phyloP scores from a whole-genome alignment of 2,888 invertebrate genomes.

The Ophion costatus region DNA sequence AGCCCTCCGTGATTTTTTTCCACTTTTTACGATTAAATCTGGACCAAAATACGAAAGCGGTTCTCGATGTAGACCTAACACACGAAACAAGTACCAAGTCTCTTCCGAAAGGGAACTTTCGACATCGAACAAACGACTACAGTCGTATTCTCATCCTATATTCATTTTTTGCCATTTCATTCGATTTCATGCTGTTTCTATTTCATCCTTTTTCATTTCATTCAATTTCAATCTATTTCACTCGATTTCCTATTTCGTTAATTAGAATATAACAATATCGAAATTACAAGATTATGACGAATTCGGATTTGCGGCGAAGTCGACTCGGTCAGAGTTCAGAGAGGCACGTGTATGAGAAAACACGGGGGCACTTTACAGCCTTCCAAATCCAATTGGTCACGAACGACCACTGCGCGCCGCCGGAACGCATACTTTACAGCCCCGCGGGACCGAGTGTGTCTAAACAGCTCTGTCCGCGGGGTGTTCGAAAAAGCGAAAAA shows the following conservation, averaged over 20 bases:
- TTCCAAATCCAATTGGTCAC: slow-evolving; percentile 80
- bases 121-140: not conserved
- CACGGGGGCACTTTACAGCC: slow-evolving; percentile 72
- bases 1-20: not conserved
- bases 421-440: slow-evolving; percentile 32
- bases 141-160: not conserved
- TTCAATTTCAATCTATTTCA: not conserved
- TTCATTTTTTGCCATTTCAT: too few species aligned
- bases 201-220: too few species aligned
- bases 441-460: slow-evolving; percentile 50
- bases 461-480: slow-evolving; percentile 40
- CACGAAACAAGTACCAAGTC: too few species aligned
- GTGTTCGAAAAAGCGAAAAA: slow-evolving; percentile 13
- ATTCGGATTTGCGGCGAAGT: slow-evolving; percentile 27
- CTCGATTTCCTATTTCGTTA: too few species aligned
- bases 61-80: not conserved
- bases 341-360: slow-evolving; percentile 71
- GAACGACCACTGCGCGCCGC: slow-evolving; percentile 68
- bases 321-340: slow-evolving; percentile 12
- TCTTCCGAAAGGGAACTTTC: not conserved
- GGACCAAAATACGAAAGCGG: too few species aligned
- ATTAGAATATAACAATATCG: not conserved
- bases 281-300: slow-evolving; percentile 24
- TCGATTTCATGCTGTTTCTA: too few species aligned
- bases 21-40: too few species aligned